phyloP scores from a whole-genome alignment of 2,888 invertebrate genomes.

The Trissoscelio sp. region DNA sequence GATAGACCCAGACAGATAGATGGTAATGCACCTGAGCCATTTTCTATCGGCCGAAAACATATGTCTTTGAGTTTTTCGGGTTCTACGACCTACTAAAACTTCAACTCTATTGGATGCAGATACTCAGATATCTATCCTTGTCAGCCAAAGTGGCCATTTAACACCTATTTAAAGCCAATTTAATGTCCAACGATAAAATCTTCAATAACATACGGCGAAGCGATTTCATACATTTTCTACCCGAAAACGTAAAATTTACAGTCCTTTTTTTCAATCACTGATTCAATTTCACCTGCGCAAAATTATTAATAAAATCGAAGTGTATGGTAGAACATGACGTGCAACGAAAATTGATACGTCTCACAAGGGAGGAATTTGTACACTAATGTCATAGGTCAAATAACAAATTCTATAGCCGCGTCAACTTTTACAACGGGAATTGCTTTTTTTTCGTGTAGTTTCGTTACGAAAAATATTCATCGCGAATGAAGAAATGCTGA shows the following conservation, averaged over 20 bases:
- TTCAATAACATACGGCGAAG: constrained; percentile 16
- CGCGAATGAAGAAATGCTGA: background rate
- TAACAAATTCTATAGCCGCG: constrained; percentile 2
- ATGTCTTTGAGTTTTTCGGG: constrained; percentile 41
- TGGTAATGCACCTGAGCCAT: constrained; percentile 43
- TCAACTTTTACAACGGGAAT: background rate
- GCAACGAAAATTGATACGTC: no score
- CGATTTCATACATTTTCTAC: background rate
- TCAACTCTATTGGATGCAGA: constrained; percentile 43
- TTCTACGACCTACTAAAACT: constrained; percentile 47
- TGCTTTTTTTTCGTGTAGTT: background rate
- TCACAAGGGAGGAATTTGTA: background rate
- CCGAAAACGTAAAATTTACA: background rate
- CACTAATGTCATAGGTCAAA: background rate
- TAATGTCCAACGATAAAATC: constrained; percentile 47
- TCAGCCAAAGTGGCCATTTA: constrained; percentile 46
- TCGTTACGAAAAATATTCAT: constrained; percentile 23
- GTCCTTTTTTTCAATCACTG: background rate
- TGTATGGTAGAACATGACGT: no score
- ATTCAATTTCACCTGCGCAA: background rate
- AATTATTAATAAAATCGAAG: no score
- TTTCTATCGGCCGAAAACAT: constrained; percentile 46
- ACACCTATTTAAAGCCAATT: constrained; percentile 52
- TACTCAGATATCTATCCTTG: constrained; percentile 35
- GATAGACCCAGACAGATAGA: constrained; percentile 26